A percentile compares a stretch with the other conserved stretches of the same genome.
Evolutionary conservation across 2,113 vertebrate genomes (phyloP).

Genomic region (Globicephala melas): DNA sequence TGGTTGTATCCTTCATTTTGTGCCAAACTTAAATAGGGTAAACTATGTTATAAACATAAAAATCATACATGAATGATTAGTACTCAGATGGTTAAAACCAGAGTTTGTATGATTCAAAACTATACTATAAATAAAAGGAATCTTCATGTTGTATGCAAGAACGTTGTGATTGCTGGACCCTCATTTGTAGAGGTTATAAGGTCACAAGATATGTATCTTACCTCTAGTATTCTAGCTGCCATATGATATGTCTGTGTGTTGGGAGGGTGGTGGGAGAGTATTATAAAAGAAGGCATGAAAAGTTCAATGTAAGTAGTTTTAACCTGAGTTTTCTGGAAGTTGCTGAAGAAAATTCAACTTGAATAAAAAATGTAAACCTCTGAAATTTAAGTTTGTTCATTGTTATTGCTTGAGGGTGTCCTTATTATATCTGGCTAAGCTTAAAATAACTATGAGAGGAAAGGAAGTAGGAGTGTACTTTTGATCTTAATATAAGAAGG

Average conservation of each 20-base stretch:
- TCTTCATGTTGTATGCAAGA: background rate
- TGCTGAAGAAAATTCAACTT: slow-evolving; percentile 58
- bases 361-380: slow-evolving; percentile 68
- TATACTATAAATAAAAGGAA: slow-evolving; percentile 26
- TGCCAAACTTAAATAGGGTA: slow-evolving; percentile 61
- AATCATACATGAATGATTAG: slow-evolving; percentile 59
- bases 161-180: background rate
- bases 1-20: slow-evolving; percentile 50
- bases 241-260: background rate
- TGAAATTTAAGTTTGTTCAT: slow-evolving; percentile 70
- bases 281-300: slow-evolving; percentile 51
- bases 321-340: slow-evolving; percentile 58
- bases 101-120: slow-evolving; percentile 42
- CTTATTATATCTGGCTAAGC: slow-evolving; percentile 70
- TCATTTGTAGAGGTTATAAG: slow-evolving; percentile 19
- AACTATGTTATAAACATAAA: slow-evolving; percentile 64
- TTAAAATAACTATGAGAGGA: slow-evolving; percentile 68
- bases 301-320: slow-evolving; percentile 41
- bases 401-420: slow-evolving; percentile 65
- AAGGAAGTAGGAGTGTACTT: slow-evolving; percentile 60
- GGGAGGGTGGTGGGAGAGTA: background rate
- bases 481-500: slow-evolving; percentile 60
- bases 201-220: background rate
- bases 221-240: background rate
- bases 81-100: slow-evolving; percentile 41